phyloP scores from a whole-genome alignment of 2,888 invertebrate genomes.

The Cantharis rufa region DNA sequence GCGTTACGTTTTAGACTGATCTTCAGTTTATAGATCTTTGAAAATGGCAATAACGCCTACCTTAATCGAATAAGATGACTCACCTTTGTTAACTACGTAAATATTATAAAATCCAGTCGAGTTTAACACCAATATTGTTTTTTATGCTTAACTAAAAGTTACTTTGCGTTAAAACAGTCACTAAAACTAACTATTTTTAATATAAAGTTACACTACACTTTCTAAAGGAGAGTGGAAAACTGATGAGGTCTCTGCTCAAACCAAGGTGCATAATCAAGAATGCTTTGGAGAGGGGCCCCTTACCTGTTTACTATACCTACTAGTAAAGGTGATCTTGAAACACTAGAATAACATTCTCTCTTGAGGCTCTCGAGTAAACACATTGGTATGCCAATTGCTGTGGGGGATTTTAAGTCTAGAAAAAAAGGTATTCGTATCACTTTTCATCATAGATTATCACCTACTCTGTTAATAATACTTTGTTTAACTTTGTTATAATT shows the following conservation, averaged over 20 bases:
- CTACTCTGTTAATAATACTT: neutral
- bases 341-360: conserved; percentile 23
- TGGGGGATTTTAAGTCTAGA: neutral
- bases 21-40: neutral
- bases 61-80: neutral
- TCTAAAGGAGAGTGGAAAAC: conserved; percentile 25
- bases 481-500: neutral
- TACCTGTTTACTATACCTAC: conserved; percentile 24
- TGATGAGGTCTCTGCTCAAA: conserved; percentile 13
- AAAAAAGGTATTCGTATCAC: neutral
- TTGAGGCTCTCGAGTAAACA: conserved; percentile 10
- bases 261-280: conserved; percentile 19
- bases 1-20: neutral
- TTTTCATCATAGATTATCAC: neutral
- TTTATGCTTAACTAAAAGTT: neutral
- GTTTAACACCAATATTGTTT: neutral
- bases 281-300: conserved; percentile 15
- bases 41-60: neutral
- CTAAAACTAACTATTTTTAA: neutral
- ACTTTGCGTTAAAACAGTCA: neutral
- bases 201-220: conserved; percentile 15
- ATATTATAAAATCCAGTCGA: neutral
- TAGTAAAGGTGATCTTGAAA: conserved; percentile 27
- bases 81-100: neutral
- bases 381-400: conserved; percentile 12